Percentiles rank a stretch among this genome's conserved stretches.
phyloP scores from a whole-genome alignment of 2,797 vertebrate genomes.

The Eurystomus glaucurus region DNA sequence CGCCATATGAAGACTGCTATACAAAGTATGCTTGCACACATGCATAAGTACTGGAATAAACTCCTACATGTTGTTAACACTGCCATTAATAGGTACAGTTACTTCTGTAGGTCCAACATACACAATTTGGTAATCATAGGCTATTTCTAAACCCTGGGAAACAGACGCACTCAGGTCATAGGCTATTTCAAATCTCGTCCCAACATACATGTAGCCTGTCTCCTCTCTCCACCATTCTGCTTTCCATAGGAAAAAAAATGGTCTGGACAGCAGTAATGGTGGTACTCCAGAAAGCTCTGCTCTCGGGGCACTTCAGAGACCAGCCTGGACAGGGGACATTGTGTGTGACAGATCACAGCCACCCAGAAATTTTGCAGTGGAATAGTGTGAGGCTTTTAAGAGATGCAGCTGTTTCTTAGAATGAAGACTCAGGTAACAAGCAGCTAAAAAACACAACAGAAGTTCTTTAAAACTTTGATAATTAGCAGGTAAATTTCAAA shows the following conservation, averaged over 20 bases:
- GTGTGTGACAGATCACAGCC: not conserved
- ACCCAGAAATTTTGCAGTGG: not conserved
- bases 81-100: not conserved
- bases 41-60: accelerated
- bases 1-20: not conserved
- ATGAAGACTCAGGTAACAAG: not conserved
- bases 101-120: not conserved
- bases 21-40: not conserved
- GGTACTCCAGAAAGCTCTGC: not conserved
- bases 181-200: not conserved
- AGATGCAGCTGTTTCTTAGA: not conserved
- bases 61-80: not conserved
- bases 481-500: not conserved
- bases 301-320: not conserved
- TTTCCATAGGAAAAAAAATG: not conserved
- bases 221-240: not conserved
- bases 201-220: not conserved
- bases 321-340: not conserved
- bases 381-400: not conserved
- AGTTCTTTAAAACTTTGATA: not conserved
- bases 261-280: not conserved
- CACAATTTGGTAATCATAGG: not conserved
- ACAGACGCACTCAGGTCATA: not conserved
- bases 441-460: not conserved
- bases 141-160: not conserved